These are phyloP conservation scores for Poeciliopsis presidionis DNA, from an alignment of 2,797 vertebrate genomes.

Conservation along the genomic window DNA sequence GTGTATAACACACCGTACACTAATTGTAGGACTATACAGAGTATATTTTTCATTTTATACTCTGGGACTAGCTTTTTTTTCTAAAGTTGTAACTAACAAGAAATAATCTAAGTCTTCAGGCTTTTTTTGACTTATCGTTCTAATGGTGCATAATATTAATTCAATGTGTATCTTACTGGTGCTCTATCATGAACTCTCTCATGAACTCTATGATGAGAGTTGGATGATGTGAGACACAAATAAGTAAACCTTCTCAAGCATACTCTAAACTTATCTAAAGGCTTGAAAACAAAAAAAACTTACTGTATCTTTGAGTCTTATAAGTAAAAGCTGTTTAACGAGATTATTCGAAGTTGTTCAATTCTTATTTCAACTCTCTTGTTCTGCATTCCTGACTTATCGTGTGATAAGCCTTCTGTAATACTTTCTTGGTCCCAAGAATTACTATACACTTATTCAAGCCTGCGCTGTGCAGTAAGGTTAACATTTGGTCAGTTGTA, in stretches of 20 bases:
- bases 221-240: background rate
- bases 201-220: background rate
- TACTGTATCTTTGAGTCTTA: background rate
- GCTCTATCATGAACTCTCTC: background rate
- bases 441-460: constrained; percentile 31
- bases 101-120: background rate
- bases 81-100: background rate
- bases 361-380: constrained; percentile 3
- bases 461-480: constrained; percentile 22
- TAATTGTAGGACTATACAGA: background rate
- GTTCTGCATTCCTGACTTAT: constrained; percentile 25
- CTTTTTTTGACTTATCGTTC: background rate
- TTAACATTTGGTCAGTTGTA: constrained; percentile 20
- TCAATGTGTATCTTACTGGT: background rate
- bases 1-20: background rate
- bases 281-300: background rate
- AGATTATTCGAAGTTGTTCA: constrained; percentile 2
- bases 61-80: background rate
- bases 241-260: background rate
- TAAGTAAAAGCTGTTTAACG: background rate
- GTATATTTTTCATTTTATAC: background rate
- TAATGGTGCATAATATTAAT: background rate
- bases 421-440: constrained; percentile 14
- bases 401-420: constrained; percentile 23
- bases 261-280: background rate